Evolutionary conservation across 2,888 invertebrate species (phyloP).

Genomic region (Noctua janthina): DNA sequence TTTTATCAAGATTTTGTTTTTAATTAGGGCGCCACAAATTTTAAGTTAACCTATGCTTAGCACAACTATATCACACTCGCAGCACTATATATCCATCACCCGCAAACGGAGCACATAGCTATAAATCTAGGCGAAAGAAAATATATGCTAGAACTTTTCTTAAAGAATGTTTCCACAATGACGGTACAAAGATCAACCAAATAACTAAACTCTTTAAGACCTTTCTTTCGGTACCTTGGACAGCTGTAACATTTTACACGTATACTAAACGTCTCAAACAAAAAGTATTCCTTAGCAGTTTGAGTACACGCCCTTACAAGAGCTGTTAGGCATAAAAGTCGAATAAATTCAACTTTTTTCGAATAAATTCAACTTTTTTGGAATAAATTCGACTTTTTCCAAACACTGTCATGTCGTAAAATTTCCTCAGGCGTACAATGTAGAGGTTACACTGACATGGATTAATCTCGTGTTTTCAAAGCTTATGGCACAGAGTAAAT

Average conservation of each 20-base stretch:
- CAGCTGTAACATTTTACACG: constrained; percentile 37
- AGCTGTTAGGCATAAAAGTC: constrained; percentile 63
- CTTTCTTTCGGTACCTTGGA: neutral
- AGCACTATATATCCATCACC: no score
- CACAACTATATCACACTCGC: neutral
- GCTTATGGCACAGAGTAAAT: constrained; percentile 71
- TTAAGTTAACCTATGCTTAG: neutral
- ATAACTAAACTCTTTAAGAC: neutral
- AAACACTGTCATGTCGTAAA: constrained; percentile 74
- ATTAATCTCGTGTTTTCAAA: constrained; percentile 79
- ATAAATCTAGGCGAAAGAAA: neutral
- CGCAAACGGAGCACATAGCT: neutral
- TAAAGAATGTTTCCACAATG: neutral
- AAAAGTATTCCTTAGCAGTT: constrained; percentile 43
- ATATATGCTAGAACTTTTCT: neutral
- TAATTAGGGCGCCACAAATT: neutral
- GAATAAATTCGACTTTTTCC: constrained; percentile 56
- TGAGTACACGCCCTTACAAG: constrained; percentile 39
- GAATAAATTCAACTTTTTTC: constrained; percentile 59
- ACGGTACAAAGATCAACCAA: neutral
- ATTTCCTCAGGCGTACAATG: constrained; percentile 69
- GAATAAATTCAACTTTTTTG: constrained; percentile 56
- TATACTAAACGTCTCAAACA: constrained; percentile 18
- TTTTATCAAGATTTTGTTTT: neutral
- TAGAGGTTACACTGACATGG: constrained; percentile 71